Evolutionary conservation across 2,113 vertebrate species (phyloP).

Genomic region (Alethe diademata): DNA sequence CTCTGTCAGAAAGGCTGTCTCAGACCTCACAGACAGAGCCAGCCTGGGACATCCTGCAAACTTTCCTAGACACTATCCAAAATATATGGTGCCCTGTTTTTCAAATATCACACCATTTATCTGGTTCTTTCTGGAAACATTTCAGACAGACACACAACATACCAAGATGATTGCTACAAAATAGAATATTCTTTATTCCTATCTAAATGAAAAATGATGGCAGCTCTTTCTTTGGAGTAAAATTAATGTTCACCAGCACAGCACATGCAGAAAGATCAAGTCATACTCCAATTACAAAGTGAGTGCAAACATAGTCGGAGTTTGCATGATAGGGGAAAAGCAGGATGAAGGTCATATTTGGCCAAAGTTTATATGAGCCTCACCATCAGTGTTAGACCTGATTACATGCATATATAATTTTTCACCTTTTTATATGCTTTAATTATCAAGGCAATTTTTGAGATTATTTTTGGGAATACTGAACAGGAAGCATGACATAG

Average conservation of each 20-base stretch:
- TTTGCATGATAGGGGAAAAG: neutral
- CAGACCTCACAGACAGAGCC: slow-evolving; percentile 37
- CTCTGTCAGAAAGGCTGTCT: slow-evolving; percentile 25
- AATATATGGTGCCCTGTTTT: slow-evolving; percentile 58
- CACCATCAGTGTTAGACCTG: neutral
- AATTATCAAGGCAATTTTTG: neutral
- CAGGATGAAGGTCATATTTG: neutral
- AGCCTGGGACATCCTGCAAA: slow-evolving; percentile 28
- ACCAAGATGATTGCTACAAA: slow-evolving; percentile 26
- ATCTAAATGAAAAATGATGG: slow-evolving; percentile 45
- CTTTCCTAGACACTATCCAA: slow-evolving; percentile 35
- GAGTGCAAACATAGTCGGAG: neutral
- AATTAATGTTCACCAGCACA: neutral
- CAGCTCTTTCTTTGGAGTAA: slow-evolving; percentile 8
- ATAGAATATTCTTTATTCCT: slow-evolving; percentile 19
- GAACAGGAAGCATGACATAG: neutral
- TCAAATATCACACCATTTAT: slow-evolving; percentile 60
- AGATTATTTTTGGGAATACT: neutral
- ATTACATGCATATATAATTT: neutral
- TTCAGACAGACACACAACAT: slow-evolving; percentile 33
- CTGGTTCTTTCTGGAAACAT: slow-evolving; percentile 38
- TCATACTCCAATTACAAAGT: slow-evolving; percentile 21
- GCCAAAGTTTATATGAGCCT: neutral
- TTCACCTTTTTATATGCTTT: neutral
- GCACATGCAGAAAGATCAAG: neutral